Conservation (phyloP, 2,113 vertebrate species). For the Psittacula cyanocephala region DNA sequence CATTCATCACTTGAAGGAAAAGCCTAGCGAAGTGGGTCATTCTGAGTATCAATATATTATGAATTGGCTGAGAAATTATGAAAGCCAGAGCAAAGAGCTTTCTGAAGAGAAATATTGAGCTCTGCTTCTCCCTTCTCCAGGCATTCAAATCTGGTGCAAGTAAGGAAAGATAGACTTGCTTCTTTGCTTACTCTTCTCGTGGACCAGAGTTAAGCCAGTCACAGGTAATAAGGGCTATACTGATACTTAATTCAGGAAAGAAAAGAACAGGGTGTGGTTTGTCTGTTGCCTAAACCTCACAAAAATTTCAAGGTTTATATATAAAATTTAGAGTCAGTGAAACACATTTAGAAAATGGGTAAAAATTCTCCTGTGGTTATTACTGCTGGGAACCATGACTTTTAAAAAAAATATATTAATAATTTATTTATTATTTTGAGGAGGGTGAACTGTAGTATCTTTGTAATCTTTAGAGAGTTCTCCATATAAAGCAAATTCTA, state of each 20-base stretch:
- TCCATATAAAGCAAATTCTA: background rate
- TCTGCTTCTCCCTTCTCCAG: background rate
- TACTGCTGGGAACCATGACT: background rate
- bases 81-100: background rate
- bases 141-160: rapidly evolving
- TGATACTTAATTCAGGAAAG: background rate
- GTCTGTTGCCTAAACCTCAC: background rate
- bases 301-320: background rate
- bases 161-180: background rate
- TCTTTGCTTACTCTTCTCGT: rapidly evolving
- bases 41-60: background rate
- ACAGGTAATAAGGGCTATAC: background rate
- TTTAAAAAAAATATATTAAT: background rate
- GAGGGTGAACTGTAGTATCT: background rate
- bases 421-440: background rate
- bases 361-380: background rate
- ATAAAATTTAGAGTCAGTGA: background rate
- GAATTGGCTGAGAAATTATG: background rate
- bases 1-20: background rate
- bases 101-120: background rate
- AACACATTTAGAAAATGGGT: background rate
- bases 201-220: background rate
- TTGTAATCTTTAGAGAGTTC: background rate
- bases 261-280: background rate
- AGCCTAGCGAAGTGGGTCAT: background rate